Evolutionary conservation across 2,797 vertebrate species (phyloP).

Genomic region (Hipposideros larvatus): DNA sequence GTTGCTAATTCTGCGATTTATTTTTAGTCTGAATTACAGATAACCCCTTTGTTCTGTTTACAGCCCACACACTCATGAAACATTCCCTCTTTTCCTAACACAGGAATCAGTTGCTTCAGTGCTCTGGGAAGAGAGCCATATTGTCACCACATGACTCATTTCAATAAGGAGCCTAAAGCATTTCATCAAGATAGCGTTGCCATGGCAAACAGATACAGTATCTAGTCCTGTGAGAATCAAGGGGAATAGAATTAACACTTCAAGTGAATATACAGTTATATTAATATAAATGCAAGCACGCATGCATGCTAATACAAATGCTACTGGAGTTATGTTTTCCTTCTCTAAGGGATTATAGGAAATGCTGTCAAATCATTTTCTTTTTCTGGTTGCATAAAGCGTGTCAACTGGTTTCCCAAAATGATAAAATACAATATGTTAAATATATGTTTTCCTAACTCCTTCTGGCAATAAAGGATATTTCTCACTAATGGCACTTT

Average conservation of each 20-base stretch:
- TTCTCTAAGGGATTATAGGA: background rate
- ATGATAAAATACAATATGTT: conserved; percentile 3
- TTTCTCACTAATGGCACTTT: background rate
- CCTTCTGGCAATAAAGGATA: background rate
- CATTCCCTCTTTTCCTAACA: conserved; percentile 64
- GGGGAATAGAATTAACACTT: conserved; percentile 53
- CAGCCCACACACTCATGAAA: conserved; percentile 75
- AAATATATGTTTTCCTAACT: background rate
- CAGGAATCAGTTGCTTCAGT: conserved; percentile 69
- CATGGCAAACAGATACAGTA: conserved; percentile 78
- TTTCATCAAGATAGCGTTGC: conserved; percentile 83
- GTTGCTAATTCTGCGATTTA: conserved; percentile 75
- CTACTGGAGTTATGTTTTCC: background rate
- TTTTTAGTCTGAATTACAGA: conserved; percentile 79
- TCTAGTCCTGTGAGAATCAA: conserved; percentile 66
- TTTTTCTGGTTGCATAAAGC: background rate
- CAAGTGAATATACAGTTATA: background rate
- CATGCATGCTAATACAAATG: conserved; percentile 8
- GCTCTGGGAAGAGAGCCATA: conserved; percentile 55
- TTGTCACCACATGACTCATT: conserved; percentile 79
- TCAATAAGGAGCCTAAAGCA: conserved; percentile 61
- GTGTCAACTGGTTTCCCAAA: background rate
- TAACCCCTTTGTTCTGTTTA: conserved; percentile 84
- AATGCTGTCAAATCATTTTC: background rate
- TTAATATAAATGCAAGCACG: background rate